Evolutionary conservation across 1,140 invertebrate species (phyloP).

Genomic region (Zaprionus capensis): DNA sequence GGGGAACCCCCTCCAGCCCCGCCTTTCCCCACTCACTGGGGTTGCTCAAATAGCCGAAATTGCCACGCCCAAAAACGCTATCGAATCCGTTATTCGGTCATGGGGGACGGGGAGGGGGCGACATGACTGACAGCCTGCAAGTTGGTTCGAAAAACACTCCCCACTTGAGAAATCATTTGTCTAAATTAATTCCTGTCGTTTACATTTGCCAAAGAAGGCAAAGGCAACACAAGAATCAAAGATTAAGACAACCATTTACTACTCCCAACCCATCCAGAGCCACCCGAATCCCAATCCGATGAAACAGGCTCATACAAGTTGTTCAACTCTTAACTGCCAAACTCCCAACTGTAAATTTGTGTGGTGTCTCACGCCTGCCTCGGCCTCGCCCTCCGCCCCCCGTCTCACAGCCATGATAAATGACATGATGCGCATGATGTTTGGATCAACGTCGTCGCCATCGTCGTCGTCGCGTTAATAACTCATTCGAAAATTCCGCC

Average conservation of each 20-base stretch:
- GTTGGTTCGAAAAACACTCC: constrained; percentile 47
- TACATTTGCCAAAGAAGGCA: constrained; percentile 79
- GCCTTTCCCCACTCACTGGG: constrained; percentile 30
- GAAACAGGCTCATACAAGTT: constrained; percentile 26
- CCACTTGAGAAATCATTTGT: constrained; percentile 84
- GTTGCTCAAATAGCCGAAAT: constrained; percentile 51
- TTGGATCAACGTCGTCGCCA: constrained; percentile 57
- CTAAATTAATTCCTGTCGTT: constrained; percentile 85
- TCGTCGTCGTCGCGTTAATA: constrained; percentile 77
- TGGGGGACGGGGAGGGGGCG: background rate
- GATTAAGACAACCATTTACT: constrained; percentile 84
- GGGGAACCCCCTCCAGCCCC: constrained; percentile 25
- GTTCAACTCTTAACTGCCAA: constrained; percentile 40
- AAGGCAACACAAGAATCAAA: constrained; percentile 79
- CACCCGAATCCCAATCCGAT: constrained; percentile 8
- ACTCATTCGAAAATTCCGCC: constrained; percentile 83
- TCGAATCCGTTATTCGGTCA: background rate
- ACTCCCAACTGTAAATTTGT: constrained; percentile 19
- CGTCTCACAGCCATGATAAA: constrained; percentile 67
- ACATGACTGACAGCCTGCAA: constrained; percentile 78
- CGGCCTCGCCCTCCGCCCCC: constrained; percentile 42
- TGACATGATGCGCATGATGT: constrained; percentile 72
- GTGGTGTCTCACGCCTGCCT: constrained; percentile 3
- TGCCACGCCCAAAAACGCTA: constrained; percentile 61
- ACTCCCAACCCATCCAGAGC: constrained; percentile 40